These are phyloP conservation scores for Lithodes maja DNA, from an alignment of 2,888 invertebrate genomes.

Conservation along the genomic window DNA sequence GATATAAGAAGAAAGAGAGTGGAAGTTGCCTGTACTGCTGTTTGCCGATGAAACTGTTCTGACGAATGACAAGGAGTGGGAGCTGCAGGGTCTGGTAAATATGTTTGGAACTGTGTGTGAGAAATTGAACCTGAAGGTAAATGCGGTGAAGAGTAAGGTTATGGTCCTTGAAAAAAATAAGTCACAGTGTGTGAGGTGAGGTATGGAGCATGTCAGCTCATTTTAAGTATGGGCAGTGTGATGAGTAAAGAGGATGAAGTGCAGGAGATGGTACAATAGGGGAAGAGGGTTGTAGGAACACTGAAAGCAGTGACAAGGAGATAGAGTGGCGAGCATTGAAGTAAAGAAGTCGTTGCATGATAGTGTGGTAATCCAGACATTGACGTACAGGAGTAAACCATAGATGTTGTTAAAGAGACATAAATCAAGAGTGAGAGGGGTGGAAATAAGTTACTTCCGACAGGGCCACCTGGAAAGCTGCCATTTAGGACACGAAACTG, in stretches of 20 bases:
- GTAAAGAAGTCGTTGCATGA: background rate
- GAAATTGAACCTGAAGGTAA: no score
- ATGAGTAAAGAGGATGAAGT: background rate
- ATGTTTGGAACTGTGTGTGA: no score
- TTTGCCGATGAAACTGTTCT: no score
- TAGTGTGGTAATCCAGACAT: background rate
- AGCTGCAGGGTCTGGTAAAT: no score
- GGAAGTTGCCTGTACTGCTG: no score
- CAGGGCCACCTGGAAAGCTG: background rate
- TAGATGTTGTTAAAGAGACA: background rate
- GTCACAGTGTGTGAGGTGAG: background rate
- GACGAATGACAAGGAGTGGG: no score
- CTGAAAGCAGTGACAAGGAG: background rate
- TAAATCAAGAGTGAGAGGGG: background rate
- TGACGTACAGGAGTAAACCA: background rate
- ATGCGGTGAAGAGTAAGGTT: no score
- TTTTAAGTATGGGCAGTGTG: background rate
- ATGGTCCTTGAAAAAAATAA: background rate
- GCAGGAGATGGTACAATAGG: background rate
- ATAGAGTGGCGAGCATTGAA: background rate
- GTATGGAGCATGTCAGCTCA: background rate
- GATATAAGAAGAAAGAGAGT: no score
- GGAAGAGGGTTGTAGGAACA: background rate
- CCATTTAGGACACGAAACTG: no score
- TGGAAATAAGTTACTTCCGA: background rate